phyloP scores from a whole-genome alignment of 2,113 vertebrate species.

The Pseudorasbora parva region DNA sequence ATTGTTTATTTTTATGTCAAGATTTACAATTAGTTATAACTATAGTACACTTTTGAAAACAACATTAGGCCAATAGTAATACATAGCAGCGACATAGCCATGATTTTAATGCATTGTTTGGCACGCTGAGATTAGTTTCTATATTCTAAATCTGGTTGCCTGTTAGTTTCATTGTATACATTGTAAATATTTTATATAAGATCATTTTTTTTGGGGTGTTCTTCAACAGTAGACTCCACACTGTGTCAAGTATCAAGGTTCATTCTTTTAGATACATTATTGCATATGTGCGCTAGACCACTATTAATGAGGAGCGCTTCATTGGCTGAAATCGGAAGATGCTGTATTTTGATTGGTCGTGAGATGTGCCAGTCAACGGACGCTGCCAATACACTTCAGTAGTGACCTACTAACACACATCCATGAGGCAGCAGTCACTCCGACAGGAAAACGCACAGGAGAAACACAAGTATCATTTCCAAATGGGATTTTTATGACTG shows the following conservation, averaged over 20 bases:
- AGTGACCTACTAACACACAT: slow-evolving; percentile 98
- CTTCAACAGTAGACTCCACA: neutral
- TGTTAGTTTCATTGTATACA: no score
- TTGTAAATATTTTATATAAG: neutral
- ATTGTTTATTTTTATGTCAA: neutral
- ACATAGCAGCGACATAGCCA: no score
- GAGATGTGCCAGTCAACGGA: slow-evolving; percentile 58
- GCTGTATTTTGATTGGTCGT: slow-evolving; percentile 66
- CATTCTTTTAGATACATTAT: slow-evolving; percentile 43
- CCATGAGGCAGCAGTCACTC: slow-evolving; percentile 76
- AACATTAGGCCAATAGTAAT: neutral
- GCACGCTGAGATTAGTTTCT: neutral
- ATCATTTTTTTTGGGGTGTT: neutral
- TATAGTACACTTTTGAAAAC: no score
- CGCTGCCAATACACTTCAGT: slow-evolving; percentile 70
- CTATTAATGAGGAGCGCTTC: slow-evolving; percentile 8
- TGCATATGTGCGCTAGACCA: slow-evolving; percentile 53
- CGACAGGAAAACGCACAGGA: slow-evolving; percentile 62
- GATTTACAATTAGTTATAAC: neutral
- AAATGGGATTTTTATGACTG: slow-evolving; percentile 27
- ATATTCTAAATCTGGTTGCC: neutral
- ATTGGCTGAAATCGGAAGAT: slow-evolving; percentile 69
- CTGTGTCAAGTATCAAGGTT: neutral
- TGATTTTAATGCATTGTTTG: neutral
- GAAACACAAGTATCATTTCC: slow-evolving; percentile 51